Evolutionary conservation across 2,113 vertebrate genomes (phyloP).

Genomic region (Ictalurus punctatus): DNA sequence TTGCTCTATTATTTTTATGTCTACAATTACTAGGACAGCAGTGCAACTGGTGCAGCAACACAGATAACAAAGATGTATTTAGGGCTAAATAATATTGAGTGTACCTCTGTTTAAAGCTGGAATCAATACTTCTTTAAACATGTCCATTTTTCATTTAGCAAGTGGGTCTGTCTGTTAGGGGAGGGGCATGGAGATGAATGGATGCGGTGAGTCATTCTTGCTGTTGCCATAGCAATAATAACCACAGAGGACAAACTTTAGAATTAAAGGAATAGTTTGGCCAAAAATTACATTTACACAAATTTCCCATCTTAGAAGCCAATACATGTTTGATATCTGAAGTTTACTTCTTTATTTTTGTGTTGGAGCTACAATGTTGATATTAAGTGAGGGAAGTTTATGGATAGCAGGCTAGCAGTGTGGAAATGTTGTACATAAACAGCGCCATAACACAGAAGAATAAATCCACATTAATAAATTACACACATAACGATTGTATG

Average conservation of each 20-base stretch:
- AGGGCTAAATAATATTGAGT: conserved; percentile 84
- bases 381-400: not conserved
- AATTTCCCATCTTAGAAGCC: not conserved
- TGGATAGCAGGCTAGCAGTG: not conserved
- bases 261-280: conserved; percentile 62
- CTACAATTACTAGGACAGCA: conserved; percentile 77
- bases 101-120: conserved; percentile 83
- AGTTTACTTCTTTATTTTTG: not conserved
- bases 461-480: not conserved
- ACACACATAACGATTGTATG: not conserved
- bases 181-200: conserved; percentile 77
- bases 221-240: conserved; percentile 76
- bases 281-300: not conserved
- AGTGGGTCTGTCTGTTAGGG: conserved; percentile 73
- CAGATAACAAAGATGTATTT: conserved; percentile 86
- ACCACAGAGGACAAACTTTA: conserved; percentile 72
- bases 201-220: conserved; percentile 64
- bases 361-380: not conserved
- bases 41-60: conserved; percentile 70
- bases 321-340: not conserved
- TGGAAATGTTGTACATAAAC: not conserved
- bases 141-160: conserved; percentile 83
- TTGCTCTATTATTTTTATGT: conserved; percentile 82
- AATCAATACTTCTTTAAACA: conserved; percentile 82
- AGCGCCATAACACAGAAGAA: not conserved